Evolutionary conservation across 2,113 vertebrate species (phyloP).

Genomic region (Protomyctophum bolini): DNA sequence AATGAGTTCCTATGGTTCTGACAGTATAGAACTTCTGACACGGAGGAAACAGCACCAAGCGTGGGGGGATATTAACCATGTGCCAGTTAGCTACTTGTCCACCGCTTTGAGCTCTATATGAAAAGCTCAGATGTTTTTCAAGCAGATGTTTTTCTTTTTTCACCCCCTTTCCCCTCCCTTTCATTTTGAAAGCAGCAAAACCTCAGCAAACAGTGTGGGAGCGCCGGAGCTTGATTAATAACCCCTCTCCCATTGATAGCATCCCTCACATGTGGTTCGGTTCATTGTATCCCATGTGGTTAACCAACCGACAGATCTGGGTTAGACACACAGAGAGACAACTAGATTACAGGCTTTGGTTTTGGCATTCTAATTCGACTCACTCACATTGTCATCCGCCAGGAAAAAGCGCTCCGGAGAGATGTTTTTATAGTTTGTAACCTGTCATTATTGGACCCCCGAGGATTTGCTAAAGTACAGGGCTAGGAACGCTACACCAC

Average conservation of each 20-base stretch:
- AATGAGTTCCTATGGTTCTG: too few relatives aligned
- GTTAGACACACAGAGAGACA: slow-evolving; percentile 47
- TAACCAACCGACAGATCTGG: slow-evolving; percentile 66
- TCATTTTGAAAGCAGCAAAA: slow-evolving; percentile 59
- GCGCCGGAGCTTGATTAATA: slow-evolving; percentile 66
- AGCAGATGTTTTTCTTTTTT: background rate
- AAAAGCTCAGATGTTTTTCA: slow-evolving; percentile 50
- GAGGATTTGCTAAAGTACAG: slow-evolving; percentile 49
- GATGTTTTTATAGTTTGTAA: slow-evolving; percentile 51
- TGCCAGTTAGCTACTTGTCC: slow-evolving; percentile 26
- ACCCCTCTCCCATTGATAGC: slow-evolving; percentile 65
- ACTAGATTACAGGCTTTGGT: slow-evolving; percentile 60
- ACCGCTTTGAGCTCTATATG: slow-evolving; percentile 5
- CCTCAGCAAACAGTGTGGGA: slow-evolving; percentile 67
- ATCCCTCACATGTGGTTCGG: slow-evolving; percentile 75
- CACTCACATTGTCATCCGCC: slow-evolving; percentile 61
- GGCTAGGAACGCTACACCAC: slow-evolving; percentile 29
- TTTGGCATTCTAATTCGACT: slow-evolving; percentile 58
- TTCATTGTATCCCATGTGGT: slow-evolving; percentile 72
- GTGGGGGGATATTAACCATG: slow-evolving; percentile 15
- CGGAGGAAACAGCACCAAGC: slow-evolving; percentile 1
- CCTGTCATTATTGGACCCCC: slow-evolving; percentile 67
- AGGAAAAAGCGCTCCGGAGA: slow-evolving; percentile 38
- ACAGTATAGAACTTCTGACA: background rate
- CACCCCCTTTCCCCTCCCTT: slow-evolving; percentile 10